Percentiles rank a stretch among this genome's conserved stretches.
Conservation (phyloP, 2,888 invertebrate species). For the Orthonychiurus folsomi region DNA sequence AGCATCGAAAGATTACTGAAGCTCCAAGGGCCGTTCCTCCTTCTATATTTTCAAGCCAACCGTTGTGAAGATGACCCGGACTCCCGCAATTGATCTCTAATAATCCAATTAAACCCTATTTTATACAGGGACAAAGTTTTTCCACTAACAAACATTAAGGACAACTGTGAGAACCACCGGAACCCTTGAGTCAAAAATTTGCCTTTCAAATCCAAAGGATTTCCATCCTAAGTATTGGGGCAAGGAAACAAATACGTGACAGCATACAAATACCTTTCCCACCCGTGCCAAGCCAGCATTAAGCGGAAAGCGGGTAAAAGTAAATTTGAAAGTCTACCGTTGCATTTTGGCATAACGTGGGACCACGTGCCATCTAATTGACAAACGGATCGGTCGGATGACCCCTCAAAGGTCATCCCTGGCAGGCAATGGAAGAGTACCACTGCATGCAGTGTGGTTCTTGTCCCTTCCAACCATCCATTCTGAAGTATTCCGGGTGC, state of each 20-base stretch:
- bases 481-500: conserved; percentile 49
- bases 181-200: no score
- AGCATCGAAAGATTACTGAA: conserved; percentile 49
- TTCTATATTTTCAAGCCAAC: conserved; percentile 52
- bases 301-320: no score
- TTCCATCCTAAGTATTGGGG: no score
- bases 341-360: conserved; percentile 49
- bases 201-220: no score
- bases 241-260: no score
- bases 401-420: conserved; percentile 46
- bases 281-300: no score
- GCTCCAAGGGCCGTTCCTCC: conserved; percentile 49
- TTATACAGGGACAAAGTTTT: no score
- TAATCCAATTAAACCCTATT: no score
- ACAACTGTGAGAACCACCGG: no score
- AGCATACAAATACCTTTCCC: no score
- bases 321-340: conserved; percentile 43
- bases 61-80: conserved; percentile 50
- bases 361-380: conserved; percentile 51
- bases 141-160: conserved; percentile 3
- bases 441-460: conserved; percentile 49
- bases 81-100: conserved; percentile 53
- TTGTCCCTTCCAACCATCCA: conserved; percentile 50
- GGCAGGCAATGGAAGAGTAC: conserved; percentile 49
- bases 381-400: conserved; percentile 47